Conservation (phyloP, 2,888 invertebrate genomes). For the Phlogophora meticulosa region DNA sequence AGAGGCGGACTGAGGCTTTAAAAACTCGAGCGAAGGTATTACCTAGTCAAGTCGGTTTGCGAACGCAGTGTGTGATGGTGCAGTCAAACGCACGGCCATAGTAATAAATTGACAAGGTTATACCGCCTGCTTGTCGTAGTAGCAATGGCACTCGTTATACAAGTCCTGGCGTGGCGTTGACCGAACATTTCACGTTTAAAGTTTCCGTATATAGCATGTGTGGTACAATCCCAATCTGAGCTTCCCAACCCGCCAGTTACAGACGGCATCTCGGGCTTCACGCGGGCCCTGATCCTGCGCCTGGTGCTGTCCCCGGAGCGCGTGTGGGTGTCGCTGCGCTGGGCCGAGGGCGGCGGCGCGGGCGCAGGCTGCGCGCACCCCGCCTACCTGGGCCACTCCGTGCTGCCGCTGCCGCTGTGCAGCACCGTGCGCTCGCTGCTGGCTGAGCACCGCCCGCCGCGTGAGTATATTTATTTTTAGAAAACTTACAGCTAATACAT, state of each 20-base stretch:
- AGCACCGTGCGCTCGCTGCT: constrained; percentile 94
- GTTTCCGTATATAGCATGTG: not conserved
- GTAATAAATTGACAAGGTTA: no score
- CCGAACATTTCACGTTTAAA: no score
- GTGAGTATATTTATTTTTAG: constrained; percentile 75
- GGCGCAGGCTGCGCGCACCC: constrained; percentile 91
- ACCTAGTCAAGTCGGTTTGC: no score
- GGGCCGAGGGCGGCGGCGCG: constrained; percentile 89
- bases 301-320: constrained; percentile 96
- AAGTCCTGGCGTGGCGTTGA: no score
- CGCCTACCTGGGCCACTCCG: constrained; percentile 92
- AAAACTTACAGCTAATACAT: no score
- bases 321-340: constrained; percentile 93
- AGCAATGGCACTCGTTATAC: no score
- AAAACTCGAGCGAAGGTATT: no score
- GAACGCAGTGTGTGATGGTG: no score
- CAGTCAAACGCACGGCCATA: no score
- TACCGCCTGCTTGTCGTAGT: no score
- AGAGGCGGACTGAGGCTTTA: no score
- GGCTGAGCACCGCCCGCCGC: constrained; percentile 88
- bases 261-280: constrained; percentile 95
- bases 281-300: constrained; percentile 96
- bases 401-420: constrained; percentile 94
- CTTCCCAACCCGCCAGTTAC: not conserved
- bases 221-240: constrained; percentile 56